Evolutionary conservation across 2,797 vertebrate genomes (phyloP).

Genomic region (Alcedo quadribrachys): DNA sequence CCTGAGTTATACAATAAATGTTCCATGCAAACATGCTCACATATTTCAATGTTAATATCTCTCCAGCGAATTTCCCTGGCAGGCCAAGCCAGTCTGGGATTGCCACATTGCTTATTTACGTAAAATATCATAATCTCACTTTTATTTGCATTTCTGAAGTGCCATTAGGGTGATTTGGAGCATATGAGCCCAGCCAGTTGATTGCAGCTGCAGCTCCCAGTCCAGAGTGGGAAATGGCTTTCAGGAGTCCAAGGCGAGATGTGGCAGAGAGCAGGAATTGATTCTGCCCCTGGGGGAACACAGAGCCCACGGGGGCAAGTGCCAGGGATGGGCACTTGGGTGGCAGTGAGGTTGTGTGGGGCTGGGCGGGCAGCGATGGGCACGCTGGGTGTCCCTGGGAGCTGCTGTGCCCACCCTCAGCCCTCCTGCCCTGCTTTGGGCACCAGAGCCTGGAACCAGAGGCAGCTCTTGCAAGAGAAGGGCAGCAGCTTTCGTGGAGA

Average conservation of each 20-base stretch:
- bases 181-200: background rate
- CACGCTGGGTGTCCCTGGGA: background rate
- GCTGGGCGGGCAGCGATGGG: background rate
- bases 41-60: conserved; percentile 69
- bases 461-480: background rate
- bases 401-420: background rate
- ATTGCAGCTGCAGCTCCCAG: conserved; percentile 40
- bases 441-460: background rate
- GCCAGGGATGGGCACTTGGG: background rate
- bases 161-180: conserved; percentile 49
- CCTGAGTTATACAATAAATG: conserved; percentile 66
- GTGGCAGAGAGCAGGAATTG: background rate
- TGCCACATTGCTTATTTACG: conserved; percentile 72
- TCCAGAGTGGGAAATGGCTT: background rate
- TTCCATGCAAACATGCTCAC: conserved; percentile 65
- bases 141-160: conserved; percentile 74
- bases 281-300: background rate
- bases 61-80: conserved; percentile 68
- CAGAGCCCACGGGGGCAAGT: background rate
- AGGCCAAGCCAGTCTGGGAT: conserved; percentile 65
- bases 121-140: conserved; percentile 73
- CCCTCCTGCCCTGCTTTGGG: background rate
- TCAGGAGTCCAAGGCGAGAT: background rate
- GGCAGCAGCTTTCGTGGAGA: background rate
- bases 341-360: background rate